Evolutionary conservation across 1,140 invertebrate species (phyloP), one percentile per base, ranked within the genome.

Genomic region (Brachionus sp.): DNA sequence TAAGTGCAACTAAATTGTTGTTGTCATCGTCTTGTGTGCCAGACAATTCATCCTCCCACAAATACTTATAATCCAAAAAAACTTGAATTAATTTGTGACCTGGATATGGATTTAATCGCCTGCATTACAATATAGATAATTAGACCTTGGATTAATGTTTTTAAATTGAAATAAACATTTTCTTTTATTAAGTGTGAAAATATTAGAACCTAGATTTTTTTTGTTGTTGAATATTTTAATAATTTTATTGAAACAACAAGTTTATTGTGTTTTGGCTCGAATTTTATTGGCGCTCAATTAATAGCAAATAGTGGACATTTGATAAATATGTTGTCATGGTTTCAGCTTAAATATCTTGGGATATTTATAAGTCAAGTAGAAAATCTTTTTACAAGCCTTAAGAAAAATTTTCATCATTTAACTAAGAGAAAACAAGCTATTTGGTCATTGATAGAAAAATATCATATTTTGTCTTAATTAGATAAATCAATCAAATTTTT

Each of bases 91-190:
- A 57, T 57, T 57, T 19, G 19, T 57, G 50, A 57, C 50, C 50
- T 57, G 16, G 50, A 57, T 57, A 57, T 57, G 50, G 19, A 57
- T 57, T 23, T 57, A 6, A 6, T 57, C n/a, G 50, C 50, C 50
- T 57, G 50, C n/a, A 57, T 23, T 57, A 57, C 50, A 57, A 57
- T 57, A 57, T 19, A 57, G 50, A 57, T 57, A 57, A 57, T 57
- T 57, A 57, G 19, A 16, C 50, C 50, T 57, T 57, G 50, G 50
- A 57, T 57, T 57, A 7, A 1, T 57, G n/a, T 57, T 57, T 57
- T 57, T 57, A 23, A 57, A 57, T 57, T 57, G 50, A 57, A 57
- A 57, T 23, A 57, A 57, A 57, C 50, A 57, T 57, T 57, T 57
- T 57, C 9, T 29, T 29, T 29, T 29, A 57, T 57, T 57, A 57